phyloP scores from a whole-genome alignment of 2,113 vertebrate genomes.

The Tupaia chinensis region DNA sequence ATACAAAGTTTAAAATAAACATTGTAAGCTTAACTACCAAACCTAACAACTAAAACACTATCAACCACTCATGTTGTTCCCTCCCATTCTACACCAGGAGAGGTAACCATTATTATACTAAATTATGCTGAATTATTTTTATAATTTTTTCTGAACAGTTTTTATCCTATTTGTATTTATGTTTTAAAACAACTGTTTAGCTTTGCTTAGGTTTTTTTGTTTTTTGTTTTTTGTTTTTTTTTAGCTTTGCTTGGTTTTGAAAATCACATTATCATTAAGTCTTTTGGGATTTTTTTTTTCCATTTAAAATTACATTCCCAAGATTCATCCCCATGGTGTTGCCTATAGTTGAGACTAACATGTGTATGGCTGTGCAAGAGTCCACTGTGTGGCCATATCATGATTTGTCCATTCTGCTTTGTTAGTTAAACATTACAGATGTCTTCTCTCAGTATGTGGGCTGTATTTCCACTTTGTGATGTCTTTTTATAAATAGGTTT shows the following conservation, averaged over 20 bases:
- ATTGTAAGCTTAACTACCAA: not conserved
- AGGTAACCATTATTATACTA: not conserved
- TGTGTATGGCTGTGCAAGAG: not conserved
- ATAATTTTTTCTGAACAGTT: not conserved
- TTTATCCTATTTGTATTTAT: not conserved
- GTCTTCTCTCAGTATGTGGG: not conserved
- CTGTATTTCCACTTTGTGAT: not conserved
- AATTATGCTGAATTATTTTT: not conserved
- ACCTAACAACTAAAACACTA: not conserved
- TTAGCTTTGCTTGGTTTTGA: not conserved
- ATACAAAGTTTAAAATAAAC: not conserved
- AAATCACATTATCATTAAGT: not conserved
- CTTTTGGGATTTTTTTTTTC: not conserved
- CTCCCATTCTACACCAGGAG: not conserved
- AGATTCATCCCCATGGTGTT: not conserved
- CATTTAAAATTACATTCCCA: constrained; percentile 37
- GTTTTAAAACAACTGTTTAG: not conserved
- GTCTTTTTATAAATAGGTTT: not conserved
- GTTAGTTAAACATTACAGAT: not conserved
- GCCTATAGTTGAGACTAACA: not conserved
- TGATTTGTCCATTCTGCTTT: not conserved
- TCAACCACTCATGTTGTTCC: not conserved
- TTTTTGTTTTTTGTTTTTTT: no score
- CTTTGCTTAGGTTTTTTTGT: not conserved
- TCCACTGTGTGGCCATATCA: not conserved